These are phyloP conservation scores for Stegastes partitus DNA, from an alignment of 2,113 vertebrate species.

Conservation along the genomic window DNA sequence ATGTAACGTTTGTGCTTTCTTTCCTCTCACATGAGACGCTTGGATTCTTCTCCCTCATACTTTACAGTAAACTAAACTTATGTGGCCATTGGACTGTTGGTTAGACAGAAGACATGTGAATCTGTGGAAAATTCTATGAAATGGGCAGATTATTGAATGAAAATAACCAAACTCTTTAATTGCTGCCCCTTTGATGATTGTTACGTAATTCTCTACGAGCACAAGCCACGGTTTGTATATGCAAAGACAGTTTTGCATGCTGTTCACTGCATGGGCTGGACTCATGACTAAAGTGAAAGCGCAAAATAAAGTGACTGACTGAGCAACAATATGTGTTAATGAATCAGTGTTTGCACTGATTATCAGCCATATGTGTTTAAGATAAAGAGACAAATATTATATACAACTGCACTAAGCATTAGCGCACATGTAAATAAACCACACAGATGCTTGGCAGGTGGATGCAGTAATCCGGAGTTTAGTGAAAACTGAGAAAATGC, in stretches of 20 bases:
- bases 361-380: not conserved
- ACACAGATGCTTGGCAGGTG: not conserved
- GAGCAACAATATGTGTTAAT: not conserved
- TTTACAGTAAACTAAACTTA: too few species aligned
- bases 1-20: too few species aligned
- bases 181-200: not conserved
- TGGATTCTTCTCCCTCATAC: too few species aligned
- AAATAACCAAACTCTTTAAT: too few species aligned
- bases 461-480: too few species aligned
- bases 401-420: not conserved
- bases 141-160: too few species aligned
- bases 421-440: not conserved
- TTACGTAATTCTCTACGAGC: not conserved
- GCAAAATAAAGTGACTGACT: not conserved
- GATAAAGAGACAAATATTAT: not conserved
- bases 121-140: not conserved
- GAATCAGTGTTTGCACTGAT: not conserved
- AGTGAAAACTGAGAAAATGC: too few species aligned
- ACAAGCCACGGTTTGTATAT: not conserved
- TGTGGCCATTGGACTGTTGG: not conserved
- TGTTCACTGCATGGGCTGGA: not conserved
- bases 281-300: not conserved
- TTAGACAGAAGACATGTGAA: not conserved
- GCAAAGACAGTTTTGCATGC: conserved; percentile 42
- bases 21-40: too few species aligned